A percentile compares a stretch with the other conserved stretches of the same genome.
Evolutionary conservation across 2,888 invertebrate species (phyloP).

Genomic region (Drosophila imparisetae): DNA sequence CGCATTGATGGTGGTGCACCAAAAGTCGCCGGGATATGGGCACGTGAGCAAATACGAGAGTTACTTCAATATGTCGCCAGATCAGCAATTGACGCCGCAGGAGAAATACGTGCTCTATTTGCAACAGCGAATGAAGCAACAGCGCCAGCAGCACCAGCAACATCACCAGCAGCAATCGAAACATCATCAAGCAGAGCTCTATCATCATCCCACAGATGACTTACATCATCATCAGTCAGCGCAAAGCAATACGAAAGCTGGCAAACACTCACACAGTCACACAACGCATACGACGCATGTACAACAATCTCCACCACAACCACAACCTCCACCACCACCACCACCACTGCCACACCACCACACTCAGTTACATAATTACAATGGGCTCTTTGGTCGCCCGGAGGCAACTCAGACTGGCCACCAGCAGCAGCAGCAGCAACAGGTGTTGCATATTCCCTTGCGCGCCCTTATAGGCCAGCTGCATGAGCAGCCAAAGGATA

Average conservation of each 20-base stretch:
- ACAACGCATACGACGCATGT: constrained; percentile 42
- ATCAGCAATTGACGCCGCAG: constrained; percentile 82
- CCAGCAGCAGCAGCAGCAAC: constrained; percentile 47
- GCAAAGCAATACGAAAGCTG: constrained; percentile 59
- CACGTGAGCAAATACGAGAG: constrained; percentile 63
- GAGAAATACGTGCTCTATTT: constrained; percentile 84
- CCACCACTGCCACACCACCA: constrained; percentile 26
- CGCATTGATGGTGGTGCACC: constrained; percentile 59
- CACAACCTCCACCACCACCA: constrained; percentile 14
- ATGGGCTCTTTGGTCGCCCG: constrained; percentile 51
- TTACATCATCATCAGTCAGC: constrained; percentile 64
- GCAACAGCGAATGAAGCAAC: constrained; percentile 81
- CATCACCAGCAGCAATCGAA: constrained; percentile 47
- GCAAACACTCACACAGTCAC: constrained; percentile 54
- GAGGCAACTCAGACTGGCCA: constrained; percentile 16
- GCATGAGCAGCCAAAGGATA: constrained; percentile 65
- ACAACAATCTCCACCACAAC: constrained; percentile 12
- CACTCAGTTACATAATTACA: constrained; percentile 49
- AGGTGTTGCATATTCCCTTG: constrained; percentile 79
- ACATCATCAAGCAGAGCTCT: constrained; percentile 36
- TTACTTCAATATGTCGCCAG: constrained; percentile 71
- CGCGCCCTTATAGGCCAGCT: constrained; percentile 72
- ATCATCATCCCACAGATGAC: constrained; percentile 59
- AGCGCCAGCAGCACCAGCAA: constrained; percentile 53
- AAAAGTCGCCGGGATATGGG: constrained; percentile 62